Evolutionary conservation across 2,888 invertebrate species (phyloP).

Genomic region (Cheilosia soror): DNA sequence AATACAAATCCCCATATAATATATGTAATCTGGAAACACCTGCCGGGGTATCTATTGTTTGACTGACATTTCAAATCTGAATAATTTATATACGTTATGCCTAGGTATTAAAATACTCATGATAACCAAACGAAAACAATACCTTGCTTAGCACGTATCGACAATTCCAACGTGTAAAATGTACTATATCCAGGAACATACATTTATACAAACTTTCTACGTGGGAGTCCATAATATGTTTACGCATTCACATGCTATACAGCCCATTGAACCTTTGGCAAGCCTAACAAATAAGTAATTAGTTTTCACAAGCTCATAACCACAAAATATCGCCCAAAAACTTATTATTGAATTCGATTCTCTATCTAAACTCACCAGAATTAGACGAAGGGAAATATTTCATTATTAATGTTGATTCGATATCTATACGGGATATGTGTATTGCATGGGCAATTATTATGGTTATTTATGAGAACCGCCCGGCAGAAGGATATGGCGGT

Average conservation of each 20-base stretch:
- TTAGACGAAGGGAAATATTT: slow-evolving; percentile 9
- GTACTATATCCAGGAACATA: not conserved
- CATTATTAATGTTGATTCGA: slow-evolving; percentile 46
- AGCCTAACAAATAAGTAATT: slow-evolving; percentile 43
- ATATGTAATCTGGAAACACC: no score
- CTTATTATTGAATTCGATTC: not conserved
- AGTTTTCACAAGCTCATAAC: slow-evolving; percentile 10
- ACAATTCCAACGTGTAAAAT: not conserved
- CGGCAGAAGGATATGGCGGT: slow-evolving; percentile 3
- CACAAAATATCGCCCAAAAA: slow-evolving; percentile 4
- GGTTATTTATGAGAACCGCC: slow-evolving; percentile 38
- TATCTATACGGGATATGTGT: slow-evolving; percentile 23
- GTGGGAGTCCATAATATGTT: not conserved
- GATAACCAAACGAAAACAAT: not conserved
- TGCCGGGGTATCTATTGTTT: not conserved
- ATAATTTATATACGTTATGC: slow-evolving; percentile 1
- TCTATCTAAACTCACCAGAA: not conserved
- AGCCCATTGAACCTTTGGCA: not conserved
- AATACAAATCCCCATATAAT: no score
- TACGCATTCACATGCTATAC: no score
- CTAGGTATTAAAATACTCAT: not conserved
- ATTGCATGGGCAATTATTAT: slow-evolving; percentile 38
- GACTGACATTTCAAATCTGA: slow-evolving; percentile 16
- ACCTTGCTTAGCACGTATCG: no score
- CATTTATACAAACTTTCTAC: not conserved